These are phyloP conservation scores for Agelas oroides DNA, from an alignment of 37 sponge, comb jelly and placozoan genomes.

Conservation along the genomic window DNA sequence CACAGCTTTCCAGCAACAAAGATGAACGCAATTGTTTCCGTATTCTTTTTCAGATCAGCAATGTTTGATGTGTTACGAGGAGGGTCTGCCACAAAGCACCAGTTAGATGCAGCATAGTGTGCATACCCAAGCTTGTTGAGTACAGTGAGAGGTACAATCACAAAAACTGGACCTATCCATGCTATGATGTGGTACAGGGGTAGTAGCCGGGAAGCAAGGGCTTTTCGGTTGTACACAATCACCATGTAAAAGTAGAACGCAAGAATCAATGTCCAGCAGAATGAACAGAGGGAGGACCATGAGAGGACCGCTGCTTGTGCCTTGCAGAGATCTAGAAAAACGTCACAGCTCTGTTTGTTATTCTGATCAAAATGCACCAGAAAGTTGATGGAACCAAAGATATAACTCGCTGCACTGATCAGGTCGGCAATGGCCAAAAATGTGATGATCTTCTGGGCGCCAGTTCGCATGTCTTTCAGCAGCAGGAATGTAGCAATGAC, in stretches of 20 bases:
- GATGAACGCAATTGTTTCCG: slow-evolving; percentile 10
- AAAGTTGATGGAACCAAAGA: slow-evolving; percentile 13
- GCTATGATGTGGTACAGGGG: slow-evolving; percentile 34
- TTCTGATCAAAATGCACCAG: background rate
- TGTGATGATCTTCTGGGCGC: slow-evolving; percentile 19
- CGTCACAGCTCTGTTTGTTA: background rate
- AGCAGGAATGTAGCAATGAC: slow-evolving; percentile 21
- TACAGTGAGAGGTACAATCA: background rate
- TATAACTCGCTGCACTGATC: slow-evolving; percentile 40
- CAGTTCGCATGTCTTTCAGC: slow-evolving; percentile 34
- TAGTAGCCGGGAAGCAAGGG: slow-evolving; percentile 15
- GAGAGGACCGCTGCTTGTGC: slow-evolving; percentile 44
- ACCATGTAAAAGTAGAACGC: slow-evolving; percentile 51
- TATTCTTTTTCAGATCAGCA: too few species aligned
- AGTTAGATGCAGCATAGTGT: background rate
- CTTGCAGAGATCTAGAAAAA: slow-evolving; percentile 11
- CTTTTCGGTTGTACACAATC: slow-evolving; percentile 17
- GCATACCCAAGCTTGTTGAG: slow-evolving; percentile 17
- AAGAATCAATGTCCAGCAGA: slow-evolving; percentile 51
- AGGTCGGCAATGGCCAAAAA: slow-evolving; percentile 56
- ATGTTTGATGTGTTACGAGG: too few species aligned
- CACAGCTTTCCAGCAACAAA: slow-evolving; percentile 46
- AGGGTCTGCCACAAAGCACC: slow-evolving; percentile 29
- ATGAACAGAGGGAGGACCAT: slow-evolving; percentile 19
- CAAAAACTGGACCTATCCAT: slow-evolving; percentile 47